Percentiles rank a stretch among this genome's conserved stretches.
These are phyloP conservation scores for Actinopyga echinites DNA, from an alignment of 53 echinoderm and acorn worm genomes.

Conservation along the genomic window DNA sequence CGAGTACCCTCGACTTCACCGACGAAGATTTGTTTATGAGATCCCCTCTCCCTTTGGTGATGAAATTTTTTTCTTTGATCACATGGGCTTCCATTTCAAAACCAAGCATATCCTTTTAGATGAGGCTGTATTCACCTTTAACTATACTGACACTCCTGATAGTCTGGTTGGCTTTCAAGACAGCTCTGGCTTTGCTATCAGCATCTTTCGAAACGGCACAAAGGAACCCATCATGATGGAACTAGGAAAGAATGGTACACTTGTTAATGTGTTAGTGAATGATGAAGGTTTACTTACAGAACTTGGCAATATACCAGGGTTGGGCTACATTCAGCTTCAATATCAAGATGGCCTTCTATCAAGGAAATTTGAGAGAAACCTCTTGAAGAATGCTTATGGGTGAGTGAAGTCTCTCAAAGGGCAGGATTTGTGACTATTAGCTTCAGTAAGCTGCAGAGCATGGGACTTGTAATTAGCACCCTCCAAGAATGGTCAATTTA, in stretches of 20 bases:
- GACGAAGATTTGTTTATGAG: constrained; percentile 59
- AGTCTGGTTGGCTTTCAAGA: constrained; percentile 65
- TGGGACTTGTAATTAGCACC: no score
- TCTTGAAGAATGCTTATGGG: constrained; percentile 73
- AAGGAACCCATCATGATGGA: constrained; percentile 48
- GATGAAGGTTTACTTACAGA: constrained; percentile 51
- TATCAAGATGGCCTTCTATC: constrained; percentile 66
- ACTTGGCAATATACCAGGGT: constrained; percentile 17
- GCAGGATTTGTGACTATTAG: background rate
- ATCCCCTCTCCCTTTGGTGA: constrained; percentile 70
- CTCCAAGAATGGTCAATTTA: no score
- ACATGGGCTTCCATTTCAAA: constrained; percentile 70
- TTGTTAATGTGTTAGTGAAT: constrained; percentile 50
- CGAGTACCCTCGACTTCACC: constrained; percentile 50
- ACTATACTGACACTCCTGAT: constrained; percentile 64
- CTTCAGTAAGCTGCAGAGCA: no score
- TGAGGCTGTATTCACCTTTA: constrained; percentile 66
- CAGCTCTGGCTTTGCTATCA: constrained; percentile 59
- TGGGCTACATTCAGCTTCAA: constrained; percentile 17
- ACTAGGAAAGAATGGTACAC: constrained; percentile 51
- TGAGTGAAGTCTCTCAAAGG: constrained; percentile 40
- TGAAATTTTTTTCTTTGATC: constrained; percentile 72
- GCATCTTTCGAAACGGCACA: constrained; percentile 27
- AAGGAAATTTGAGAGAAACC: constrained; percentile 62
- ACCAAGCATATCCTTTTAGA: constrained; percentile 78